Evolutionary conservation across 2,797 vertebrate species (phyloP).

Genomic region (Cyclura pinguis): DNA sequence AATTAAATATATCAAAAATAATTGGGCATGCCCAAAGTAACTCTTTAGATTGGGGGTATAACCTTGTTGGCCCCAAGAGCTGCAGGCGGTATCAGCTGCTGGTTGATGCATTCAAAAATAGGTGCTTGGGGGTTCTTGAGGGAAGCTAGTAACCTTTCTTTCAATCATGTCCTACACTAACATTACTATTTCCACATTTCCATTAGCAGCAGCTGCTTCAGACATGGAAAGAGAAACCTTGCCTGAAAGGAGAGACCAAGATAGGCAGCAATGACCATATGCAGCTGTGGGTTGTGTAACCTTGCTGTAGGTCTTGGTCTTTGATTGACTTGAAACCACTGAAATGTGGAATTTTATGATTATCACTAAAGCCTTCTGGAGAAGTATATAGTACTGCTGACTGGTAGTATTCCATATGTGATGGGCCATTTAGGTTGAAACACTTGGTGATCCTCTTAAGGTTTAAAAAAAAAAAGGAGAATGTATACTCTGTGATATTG

Average conservation of each 20-base stretch:
- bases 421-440: background rate
- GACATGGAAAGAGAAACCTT: background rate
- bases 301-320: background rate
- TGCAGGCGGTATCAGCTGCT: background rate
- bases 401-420: background rate
- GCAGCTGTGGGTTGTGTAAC: background rate
- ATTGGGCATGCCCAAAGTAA: background rate
- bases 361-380: background rate
- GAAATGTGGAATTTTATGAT: background rate
- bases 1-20: background rate
- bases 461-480: too few species aligned
- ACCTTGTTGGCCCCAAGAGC: background rate
- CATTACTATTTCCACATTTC: background rate
- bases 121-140: background rate
- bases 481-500: too few species aligned
- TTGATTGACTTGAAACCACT: background rate
- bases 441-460: background rate
- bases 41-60: background rate
- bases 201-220: background rate
- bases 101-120: too few species aligned
- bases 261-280: background rate
- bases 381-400: background rate
- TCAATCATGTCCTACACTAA: background rate
- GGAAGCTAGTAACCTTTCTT: background rate
- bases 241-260: background rate